Percentiles rank a stretch among this genome's conserved stretches.
phyloP scores from a whole-genome alignment of 2,888 invertebrate species.

The Morpho helenor region DNA sequence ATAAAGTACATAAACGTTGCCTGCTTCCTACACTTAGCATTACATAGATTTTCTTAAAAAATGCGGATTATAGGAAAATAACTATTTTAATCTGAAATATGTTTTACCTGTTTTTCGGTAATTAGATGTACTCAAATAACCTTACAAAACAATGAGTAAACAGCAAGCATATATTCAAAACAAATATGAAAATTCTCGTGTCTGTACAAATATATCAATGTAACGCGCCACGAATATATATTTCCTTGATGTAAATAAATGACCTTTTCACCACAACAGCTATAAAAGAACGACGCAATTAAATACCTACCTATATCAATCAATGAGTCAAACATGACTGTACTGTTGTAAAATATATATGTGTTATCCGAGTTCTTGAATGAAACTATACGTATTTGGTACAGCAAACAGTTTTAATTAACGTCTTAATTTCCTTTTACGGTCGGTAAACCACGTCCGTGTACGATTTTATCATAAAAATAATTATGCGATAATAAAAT shows the following conservation, averaged over 20 bases:
- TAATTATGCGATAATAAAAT: too few species aligned
- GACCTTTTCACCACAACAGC: constrained; percentile 11
- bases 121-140: too few species aligned
- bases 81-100: too few species aligned
- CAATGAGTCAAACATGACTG: constrained; percentile 15
- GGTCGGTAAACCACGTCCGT: background rate
- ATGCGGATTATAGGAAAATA: too few species aligned
- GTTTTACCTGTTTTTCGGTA: too few species aligned
- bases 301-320: constrained; percentile 8
- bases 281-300: constrained; percentile 8
- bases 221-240: background rate
- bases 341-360: constrained; percentile 14
- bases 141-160: too few species aligned
- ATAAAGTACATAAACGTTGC: too few species aligned
- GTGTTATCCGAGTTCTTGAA: constrained; percentile 11
- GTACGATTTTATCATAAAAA: background rate
- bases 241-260: constrained; percentile 10
- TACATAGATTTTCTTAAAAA: too few species aligned
- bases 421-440: constrained; percentile 2
- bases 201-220: background rate
- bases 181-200: background rate
- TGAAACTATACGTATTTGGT: constrained; percentile 11
- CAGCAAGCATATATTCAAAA: too few species aligned
- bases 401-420: constrained; percentile 7
- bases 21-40: too few species aligned